Percentiles rank a stretch among this genome's conserved stretches.
Evolutionary conservation across 2,797 vertebrate genomes (phyloP).

Genomic region (Furcifer pardalis): DNA sequence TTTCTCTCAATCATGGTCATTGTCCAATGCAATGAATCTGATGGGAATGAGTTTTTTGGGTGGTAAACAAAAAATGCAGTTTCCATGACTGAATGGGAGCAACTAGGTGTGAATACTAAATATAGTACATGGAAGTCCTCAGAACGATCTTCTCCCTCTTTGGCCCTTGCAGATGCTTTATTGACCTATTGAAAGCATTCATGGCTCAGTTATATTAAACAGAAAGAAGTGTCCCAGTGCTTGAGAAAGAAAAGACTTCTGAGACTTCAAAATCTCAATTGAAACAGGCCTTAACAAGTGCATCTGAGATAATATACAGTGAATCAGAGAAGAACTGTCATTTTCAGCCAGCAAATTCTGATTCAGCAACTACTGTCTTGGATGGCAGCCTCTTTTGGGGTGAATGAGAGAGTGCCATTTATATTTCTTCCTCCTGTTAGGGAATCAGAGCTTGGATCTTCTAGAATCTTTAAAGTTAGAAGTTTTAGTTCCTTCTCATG

Average conservation of each 20-base stretch:
- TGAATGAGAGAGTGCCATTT: neutral
- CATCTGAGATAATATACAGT: too few relatives aligned
- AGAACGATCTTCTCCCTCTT: neutral
- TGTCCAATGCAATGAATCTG: neutral
- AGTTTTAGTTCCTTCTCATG: too few relatives aligned
- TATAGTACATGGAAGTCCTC: neutral
- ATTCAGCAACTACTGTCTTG: neutral
- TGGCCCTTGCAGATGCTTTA: neutral
- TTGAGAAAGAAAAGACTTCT: neutral
- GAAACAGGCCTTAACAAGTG: neutral
- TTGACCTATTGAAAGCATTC: neutral
- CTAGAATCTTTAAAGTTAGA: slow-evolving; percentile 29
- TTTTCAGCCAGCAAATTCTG: neutral
- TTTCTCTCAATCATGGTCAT: neutral
- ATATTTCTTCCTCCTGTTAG: neutral
- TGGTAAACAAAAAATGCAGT: too few relatives aligned
- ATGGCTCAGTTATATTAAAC: neutral
- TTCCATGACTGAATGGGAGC: neutral
- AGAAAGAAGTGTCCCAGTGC: neutral
- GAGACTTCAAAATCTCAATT: neutral
- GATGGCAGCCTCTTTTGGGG: neutral
- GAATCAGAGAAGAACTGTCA: neutral
- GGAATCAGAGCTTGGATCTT: neutral
- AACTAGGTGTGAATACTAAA: neutral
- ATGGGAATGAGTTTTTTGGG: neutral